phyloP scores from a whole-genome alignment of 2,797 vertebrate genomes.

The Oceanodroma leucorhoa region DNA sequence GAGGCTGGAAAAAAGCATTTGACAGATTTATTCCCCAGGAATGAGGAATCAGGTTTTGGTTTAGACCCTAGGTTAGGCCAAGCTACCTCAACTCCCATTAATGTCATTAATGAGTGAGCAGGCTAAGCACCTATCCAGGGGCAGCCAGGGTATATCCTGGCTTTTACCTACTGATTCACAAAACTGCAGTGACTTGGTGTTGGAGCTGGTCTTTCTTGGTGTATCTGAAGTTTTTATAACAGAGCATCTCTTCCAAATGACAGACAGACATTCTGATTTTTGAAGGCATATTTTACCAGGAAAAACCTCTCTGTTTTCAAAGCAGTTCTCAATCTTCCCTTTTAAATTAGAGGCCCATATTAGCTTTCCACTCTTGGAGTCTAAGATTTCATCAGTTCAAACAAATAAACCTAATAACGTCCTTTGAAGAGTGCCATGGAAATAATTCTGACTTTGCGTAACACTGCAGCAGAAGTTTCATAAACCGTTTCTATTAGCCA shows the following conservation, averaged over 20 bases:
- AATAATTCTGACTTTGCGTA: constrained; percentile 13
- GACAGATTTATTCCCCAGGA: not conserved
- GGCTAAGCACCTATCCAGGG: not conserved
- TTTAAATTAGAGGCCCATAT: constrained; percentile 5
- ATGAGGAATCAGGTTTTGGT: not conserved
- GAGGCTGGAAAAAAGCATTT: not conserved
- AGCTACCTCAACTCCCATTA: not conserved
- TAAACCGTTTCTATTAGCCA: not conserved
- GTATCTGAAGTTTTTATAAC: not conserved
- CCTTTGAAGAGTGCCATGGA: constrained; percentile 4
- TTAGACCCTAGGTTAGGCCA: not conserved
- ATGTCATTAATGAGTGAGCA: not conserved
- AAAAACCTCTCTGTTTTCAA: not conserved
- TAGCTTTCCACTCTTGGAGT: not conserved
- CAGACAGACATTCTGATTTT: not conserved
- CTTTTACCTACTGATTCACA: not conserved
- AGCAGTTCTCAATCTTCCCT: not conserved
- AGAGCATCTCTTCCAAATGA: not conserved
- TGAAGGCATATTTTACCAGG: not conserved
- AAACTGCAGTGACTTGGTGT: not conserved
- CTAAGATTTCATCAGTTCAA: constrained; percentile 28
- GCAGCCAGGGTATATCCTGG: not conserved
- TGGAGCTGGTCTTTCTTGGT: not conserved
- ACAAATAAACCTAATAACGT: constrained; percentile 9
- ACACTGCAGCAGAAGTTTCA: constrained; percentile 8